Percentiles rank a stretch among this genome's conserved stretches.
Conservation (phyloP, 2,888 invertebrate species). For the Hypselothyrea guttata region DNA sequence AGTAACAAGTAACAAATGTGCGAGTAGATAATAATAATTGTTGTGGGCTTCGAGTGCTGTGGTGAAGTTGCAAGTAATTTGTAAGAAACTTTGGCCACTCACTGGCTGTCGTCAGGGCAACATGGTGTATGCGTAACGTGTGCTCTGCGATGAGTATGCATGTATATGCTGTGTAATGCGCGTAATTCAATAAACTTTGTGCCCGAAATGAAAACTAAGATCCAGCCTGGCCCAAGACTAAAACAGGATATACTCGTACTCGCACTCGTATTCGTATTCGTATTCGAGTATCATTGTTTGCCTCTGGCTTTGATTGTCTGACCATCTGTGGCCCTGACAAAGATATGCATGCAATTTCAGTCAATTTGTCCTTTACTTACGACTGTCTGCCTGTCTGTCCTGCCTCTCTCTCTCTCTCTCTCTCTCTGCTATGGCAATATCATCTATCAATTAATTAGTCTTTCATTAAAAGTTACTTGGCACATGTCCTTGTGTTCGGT, state of each 20-base stretch:
- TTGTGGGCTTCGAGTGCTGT: slow-evolving; percentile 33
- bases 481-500: slow-evolving; percentile 7
- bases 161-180: slow-evolving; percentile 22
- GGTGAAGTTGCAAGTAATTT: slow-evolving; percentile 46
- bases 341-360: slow-evolving; percentile 52
- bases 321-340: neutral
- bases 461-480: slow-evolving; percentile 47
- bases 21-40: slow-evolving; percentile 46
- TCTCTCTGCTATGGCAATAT: slow-evolving; percentile 17
- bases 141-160: slow-evolving; percentile 27
- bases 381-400: slow-evolving; percentile 8
- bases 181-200: slow-evolving; percentile 56
- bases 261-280: no score
- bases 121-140: slow-evolving; percentile 43
- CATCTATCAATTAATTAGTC: slow-evolving; percentile 67
- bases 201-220: slow-evolving; percentile 48
- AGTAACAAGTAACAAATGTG: slow-evolving; percentile 5
- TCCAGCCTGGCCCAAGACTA: slow-evolving; percentile 7
- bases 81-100: slow-evolving; percentile 30
- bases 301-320: slow-evolving; percentile 1
- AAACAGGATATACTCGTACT: slow-evolving; percentile 18
- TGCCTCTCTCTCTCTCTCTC: neutral
- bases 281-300: slow-evolving; percentile 14
- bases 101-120: slow-evolving; percentile 26
- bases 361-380: slow-evolving; percentile 46